Percentiles rank a stretch among this genome's conserved stretches.
phyloP scores from a whole-genome alignment of 2,113 vertebrate genomes.

The Austrofundulus limnaeus region DNA sequence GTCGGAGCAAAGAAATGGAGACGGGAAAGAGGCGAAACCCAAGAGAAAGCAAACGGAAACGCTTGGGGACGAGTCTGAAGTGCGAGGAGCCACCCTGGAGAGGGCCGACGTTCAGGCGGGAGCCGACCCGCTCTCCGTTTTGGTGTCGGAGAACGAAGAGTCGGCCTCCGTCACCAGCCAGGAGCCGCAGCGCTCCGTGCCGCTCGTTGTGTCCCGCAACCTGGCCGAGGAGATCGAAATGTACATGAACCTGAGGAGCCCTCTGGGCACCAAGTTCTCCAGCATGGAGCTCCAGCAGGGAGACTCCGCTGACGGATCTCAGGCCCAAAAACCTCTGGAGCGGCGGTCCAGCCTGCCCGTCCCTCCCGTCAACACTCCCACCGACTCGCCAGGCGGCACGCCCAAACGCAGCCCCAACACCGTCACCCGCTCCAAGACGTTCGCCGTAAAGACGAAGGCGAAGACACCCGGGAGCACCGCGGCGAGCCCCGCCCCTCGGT shows the following conservation, averaged over 20 bases:
- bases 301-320: constrained; percentile 38
- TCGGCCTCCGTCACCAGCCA: constrained; percentile 75
- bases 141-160: constrained; percentile 83
- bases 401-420: constrained; percentile 75
- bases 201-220: constrained; percentile 86
- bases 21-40: constrained; percentile 1
- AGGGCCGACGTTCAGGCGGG: constrained; percentile 90
- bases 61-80: constrained; percentile 32
- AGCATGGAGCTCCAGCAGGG: constrained; percentile 89
- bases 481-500: constrained; percentile 76
- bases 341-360: constrained; percentile 89
- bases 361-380: constrained; percentile 68
- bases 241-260: constrained; percentile 94
- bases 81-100: constrained; percentile 70
- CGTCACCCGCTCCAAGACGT: constrained; percentile 89
- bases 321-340: constrained; percentile 72
- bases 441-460: constrained; percentile 81
- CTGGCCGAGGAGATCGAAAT: constrained; percentile 96
- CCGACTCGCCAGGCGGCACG: constrained; percentile 54
- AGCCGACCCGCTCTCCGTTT: constrained; percentile 90
- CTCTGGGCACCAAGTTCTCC: constrained; percentile 85
- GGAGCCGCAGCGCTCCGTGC: constrained; percentile 79
- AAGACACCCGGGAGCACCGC: constrained; percentile 58
- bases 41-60: constrained; percentile 45
- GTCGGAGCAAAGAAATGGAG: constrained; percentile 30